These are phyloP conservation scores for Pelvicachromis taeniatus DNA, from an alignment of 2,113 vertebrate genomes.

Conservation along the genomic window DNA sequence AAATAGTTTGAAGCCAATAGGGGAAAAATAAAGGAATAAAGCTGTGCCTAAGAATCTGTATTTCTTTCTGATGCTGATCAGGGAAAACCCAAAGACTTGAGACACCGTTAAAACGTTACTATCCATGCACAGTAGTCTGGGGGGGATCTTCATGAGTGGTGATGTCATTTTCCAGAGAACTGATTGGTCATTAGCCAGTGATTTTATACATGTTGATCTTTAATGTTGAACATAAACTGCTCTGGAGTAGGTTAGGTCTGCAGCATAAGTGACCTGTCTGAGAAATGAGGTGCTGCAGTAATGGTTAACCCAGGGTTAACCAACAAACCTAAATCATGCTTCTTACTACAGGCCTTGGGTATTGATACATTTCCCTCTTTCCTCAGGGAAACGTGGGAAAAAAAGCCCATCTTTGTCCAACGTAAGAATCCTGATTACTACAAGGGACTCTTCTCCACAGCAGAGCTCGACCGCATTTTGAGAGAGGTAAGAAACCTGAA, in stretches of 20 bases:
- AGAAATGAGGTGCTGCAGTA: not conserved
- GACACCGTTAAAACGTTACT: not conserved
- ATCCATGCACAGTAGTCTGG: not conserved
- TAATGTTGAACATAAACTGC: not conserved
- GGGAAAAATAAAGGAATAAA: not conserved
- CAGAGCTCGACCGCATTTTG: constrained; percentile 83
- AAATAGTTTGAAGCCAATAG: not conserved
- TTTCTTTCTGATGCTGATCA: not conserved
- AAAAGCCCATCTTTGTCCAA: constrained; percentile 82
- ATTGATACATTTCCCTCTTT: not conserved
- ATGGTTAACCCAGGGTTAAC: not conserved
- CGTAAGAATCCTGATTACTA: constrained; percentile 83
- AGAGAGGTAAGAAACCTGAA: constrained; percentile 63
- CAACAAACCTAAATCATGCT: not conserved
- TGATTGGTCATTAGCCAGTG: not conserved
- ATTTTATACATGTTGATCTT: not conserved
- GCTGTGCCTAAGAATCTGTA: not conserved
- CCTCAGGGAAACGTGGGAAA: constrained; percentile 84
- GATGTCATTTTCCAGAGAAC: not conserved
- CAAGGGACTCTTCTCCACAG: constrained; percentile 88
- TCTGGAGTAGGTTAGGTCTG: not conserved
- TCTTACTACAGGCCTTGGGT: not conserved
- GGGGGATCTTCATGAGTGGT: not conserved
- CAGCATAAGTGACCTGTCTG: not conserved
- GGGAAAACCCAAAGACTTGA: not conserved